A percentile compares a stretch with the other conserved stretches of the same genome.
Evolutionary conservation across 2,113 vertebrate genomes (phyloP).

Genomic region (Aldabrachelys gigantea): DNA sequence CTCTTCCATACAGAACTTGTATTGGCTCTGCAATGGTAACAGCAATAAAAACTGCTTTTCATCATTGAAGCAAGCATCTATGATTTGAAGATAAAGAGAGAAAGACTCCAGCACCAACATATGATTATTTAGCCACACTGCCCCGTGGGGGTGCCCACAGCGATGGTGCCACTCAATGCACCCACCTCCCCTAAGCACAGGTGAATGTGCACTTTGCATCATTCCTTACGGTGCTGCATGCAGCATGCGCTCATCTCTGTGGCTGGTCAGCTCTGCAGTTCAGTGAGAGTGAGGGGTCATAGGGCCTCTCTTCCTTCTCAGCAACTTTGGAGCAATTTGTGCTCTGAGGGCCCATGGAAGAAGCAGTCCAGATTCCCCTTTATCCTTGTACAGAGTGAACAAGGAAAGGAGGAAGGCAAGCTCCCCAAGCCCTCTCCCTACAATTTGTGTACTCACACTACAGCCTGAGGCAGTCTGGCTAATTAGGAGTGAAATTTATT

Average conservation of each 20-base stretch:
- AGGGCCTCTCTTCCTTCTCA: background rate
- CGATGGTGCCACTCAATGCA: background rate
- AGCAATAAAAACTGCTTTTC: background rate
- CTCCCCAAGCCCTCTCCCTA: background rate
- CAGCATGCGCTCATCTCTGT: background rate
- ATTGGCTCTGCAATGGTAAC: background rate
- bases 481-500: background rate
- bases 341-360: background rate
- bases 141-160: background rate
- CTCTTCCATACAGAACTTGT: background rate
- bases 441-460: background rate
- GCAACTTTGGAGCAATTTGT: background rate
- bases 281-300: background rate
- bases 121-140: too few relatives aligned
- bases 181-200: background rate
- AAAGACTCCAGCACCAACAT: background rate
- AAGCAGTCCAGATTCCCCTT: background rate
- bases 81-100: background rate
- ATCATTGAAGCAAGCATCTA: background rate
- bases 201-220: background rate
- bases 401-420: background rate
- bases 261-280: background rate
- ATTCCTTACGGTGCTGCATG: background rate
- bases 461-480: rapidly evolving
- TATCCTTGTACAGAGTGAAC: background rate